Conservation (phyloP, 92 coral and sea anemone genomes). For the Diadumene lineata region DNA sequence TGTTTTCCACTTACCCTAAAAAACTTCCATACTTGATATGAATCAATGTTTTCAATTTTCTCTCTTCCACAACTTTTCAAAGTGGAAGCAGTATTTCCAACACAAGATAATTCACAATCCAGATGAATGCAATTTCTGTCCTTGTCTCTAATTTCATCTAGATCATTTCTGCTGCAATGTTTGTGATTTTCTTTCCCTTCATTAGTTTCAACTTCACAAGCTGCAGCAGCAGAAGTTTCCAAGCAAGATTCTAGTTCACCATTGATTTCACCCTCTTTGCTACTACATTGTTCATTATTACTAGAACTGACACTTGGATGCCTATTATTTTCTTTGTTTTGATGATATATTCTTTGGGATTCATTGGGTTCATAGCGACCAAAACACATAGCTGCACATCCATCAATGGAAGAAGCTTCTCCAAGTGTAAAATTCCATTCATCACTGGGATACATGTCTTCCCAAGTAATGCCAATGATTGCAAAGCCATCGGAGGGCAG, state of each 20-base stretch:
- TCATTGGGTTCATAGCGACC: conserved; percentile 81
- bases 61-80: not conserved
- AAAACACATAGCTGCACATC: conserved; percentile 93
- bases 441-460: conserved; percentile 83
- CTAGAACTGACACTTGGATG: no score
- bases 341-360: conserved; percentile 13
- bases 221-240: not conserved
- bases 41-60: conserved; percentile 42
- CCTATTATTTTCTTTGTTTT: not conserved
- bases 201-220: not conserved
- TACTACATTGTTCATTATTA: not conserved
- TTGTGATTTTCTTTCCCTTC: not conserved
- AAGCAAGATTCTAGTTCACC: not conserved
- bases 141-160: not conserved
- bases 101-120: not conserved
- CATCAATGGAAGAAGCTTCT: conserved; percentile 79
- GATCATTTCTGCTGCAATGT: not conserved
- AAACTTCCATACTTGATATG: conserved; percentile 67
- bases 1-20: conserved; percentile 56
- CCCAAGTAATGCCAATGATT: conserved; percentile 79
- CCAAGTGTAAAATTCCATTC: conserved; percentile 94
- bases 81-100: not conserved
- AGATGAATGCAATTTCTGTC: not conserved
- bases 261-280: not conserved
- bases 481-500: conserved; percentile 79